Percentiles rank a stretch among this genome's conserved stretches.
These are phyloP conservation scores for Caiman crocodilus DNA, from an alignment of 2,797 vertebrate genomes.

Conservation along the genomic window DNA sequence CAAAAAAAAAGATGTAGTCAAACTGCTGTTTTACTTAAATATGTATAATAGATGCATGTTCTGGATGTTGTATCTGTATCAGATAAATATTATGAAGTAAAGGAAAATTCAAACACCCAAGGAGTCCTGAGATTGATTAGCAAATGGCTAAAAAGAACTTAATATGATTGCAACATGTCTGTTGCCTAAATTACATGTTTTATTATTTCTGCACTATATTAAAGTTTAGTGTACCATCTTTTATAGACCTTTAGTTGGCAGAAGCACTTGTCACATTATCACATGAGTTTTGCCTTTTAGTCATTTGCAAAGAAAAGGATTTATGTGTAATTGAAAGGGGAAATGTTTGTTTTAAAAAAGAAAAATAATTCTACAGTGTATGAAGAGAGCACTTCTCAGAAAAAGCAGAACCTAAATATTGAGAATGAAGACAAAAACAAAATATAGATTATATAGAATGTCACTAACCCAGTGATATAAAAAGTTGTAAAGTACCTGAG, in stretches of 20 bases:
- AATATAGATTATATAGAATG: background rate
- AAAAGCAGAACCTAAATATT: conserved; percentile 1
- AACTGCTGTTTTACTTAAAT: background rate
- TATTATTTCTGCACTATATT: background rate
- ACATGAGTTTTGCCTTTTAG: background rate
- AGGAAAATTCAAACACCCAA: conserved; percentile 6
- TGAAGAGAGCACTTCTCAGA: background rate
- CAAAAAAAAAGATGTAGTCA: conserved; percentile 17
- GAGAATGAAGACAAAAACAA: background rate
- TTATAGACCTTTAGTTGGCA: background rate
- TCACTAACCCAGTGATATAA: background rate
- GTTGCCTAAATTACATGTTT: background rate
- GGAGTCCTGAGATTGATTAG: conserved; percentile 17
- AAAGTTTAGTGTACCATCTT: conserved; percentile 24
- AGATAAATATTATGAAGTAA: background rate
- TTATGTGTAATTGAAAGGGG: conserved; percentile 12
- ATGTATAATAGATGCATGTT: background rate
- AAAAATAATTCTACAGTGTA: background rate
- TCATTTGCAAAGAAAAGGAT: background rate
- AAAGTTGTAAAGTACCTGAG: background rate
- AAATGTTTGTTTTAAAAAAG: background rate
- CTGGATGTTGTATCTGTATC: background rate
- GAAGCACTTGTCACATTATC: background rate
- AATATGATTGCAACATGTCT: background rate
- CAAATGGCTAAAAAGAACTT: background rate